Evolutionary conservation across 2,888 invertebrate species (phyloP).

Genomic region (Bruchidius siliquastri): DNA sequence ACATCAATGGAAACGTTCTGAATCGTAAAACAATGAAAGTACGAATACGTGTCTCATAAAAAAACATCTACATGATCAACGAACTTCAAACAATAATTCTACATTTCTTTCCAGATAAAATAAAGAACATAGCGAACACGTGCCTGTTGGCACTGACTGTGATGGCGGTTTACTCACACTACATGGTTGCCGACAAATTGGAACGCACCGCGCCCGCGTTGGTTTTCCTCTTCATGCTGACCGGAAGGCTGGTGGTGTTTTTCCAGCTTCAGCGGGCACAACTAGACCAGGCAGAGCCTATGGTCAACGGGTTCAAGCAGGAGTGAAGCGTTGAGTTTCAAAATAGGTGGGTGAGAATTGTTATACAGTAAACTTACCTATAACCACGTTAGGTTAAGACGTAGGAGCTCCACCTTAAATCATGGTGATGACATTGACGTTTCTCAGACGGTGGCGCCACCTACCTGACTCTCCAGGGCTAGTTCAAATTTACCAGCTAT

Average conservation of each 20-base stretch:
- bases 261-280: constrained; percentile 56
- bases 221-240: constrained; percentile 89
- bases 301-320: constrained; percentile 44
- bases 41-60: too few relatives aligned
- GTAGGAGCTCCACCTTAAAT: too few relatives aligned
- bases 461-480: too few relatives aligned
- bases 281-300: constrained; percentile 37
- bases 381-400: too few relatives aligned
- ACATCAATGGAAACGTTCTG: too few relatives aligned
- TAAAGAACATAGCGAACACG: constrained; percentile 86
- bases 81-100: too few relatives aligned
- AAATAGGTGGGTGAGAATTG: constrained; percentile 1
- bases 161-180: constrained; percentile 88
- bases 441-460: too few relatives aligned
- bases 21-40: too few relatives aligned
- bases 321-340: constrained; percentile 31
- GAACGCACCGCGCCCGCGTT: constrained; percentile 86
- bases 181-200: constrained; percentile 88
- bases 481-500: too few relatives aligned
- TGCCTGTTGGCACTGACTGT: constrained; percentile 78
- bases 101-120: constrained; percentile 66
- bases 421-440: too few relatives aligned
- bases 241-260: constrained; percentile 82
- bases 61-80: too few relatives aligned
- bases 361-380: too few relatives aligned